These are phyloP conservation scores for Schlechtendalia chinensis DNA, from an alignment of 1,140 invertebrate genomes.

Conservation along the genomic window DNA sequence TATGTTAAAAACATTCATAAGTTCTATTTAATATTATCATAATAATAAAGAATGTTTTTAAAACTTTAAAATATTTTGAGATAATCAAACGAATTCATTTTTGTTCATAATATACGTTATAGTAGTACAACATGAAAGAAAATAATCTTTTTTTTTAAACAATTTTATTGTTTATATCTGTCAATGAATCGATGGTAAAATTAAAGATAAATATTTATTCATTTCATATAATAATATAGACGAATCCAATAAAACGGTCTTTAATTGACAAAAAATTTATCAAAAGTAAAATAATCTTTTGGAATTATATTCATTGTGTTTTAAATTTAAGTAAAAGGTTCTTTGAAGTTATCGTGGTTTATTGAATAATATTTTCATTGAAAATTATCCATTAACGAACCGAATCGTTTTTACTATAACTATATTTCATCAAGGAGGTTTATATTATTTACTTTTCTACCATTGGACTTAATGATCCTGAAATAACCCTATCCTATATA, in stretches of 20 bases:
- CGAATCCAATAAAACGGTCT: no score
- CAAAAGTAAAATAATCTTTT: no score
- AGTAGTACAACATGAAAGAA: no score
- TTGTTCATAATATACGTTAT: no score
- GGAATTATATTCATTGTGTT: not conserved
- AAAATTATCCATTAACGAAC: slow-evolving; percentile 8
- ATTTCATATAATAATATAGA: not conserved
- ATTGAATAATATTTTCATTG: not conserved
- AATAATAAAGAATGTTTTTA: no score
- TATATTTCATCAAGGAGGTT: not conserved
- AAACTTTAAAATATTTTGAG: no score
- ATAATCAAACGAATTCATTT: no score
- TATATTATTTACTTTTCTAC: not conserved
- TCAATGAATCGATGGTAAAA: no score
- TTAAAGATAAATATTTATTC: not conserved
- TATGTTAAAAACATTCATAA: no score
- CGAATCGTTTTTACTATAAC: not conserved
- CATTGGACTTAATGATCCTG: not conserved
- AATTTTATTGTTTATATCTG: no score
- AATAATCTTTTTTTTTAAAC: no score
- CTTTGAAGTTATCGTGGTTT: not conserved
- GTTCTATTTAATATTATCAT: no score
- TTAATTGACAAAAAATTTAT: not conserved
- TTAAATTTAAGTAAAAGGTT: slow-evolving; percentile 17
- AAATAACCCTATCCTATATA: not conserved